Evolutionary conservation across 1,140 invertebrate genomes (phyloP), one percentile per base, ranked within the genome.

Genomic region (Bombus impatiens): DNA sequence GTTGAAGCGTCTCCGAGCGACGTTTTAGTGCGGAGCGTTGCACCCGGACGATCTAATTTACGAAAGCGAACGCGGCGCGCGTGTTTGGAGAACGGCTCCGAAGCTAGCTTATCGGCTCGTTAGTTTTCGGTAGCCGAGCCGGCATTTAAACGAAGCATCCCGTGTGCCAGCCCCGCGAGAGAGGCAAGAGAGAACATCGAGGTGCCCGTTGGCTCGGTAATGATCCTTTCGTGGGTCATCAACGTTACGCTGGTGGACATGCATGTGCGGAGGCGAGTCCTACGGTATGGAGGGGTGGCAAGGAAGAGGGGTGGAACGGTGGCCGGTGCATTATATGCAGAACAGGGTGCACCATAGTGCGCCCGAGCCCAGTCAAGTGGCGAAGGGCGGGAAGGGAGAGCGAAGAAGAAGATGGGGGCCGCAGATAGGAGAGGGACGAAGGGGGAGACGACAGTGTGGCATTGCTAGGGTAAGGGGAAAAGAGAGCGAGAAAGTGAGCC

Each of bases 281-380:
- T 53, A 74, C 59, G 25, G 70, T n/a, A 13, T 4, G 37, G 62
- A 44, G 42, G 47, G 75, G 44, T 57, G 78, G 53, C 84, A 78
- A 67, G 78, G 72, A 53, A 83, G 79, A 81, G 85, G 86, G 74
- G 72, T 65, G 68, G 85, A 86, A 84, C 92, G 90, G 92, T 92
- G 90, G 92, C 89, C 90, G 90, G 88, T 92, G 93, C 94, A 95
- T 95, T 95, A 95, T 95, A 95, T 95, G 94, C 94, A 95, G 94
- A 95, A 91, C 91, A 95, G 94, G 92, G 92, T 93, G 92, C 93
- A 94, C 93, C 92, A 91, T 93, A 92, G 89, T 92, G 92, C 89
- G 89, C 92, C 84, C 83, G 87, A 86, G 88, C 89, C 81, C 67
- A 86, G 84, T 68, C 57, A 85, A 72, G 76, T 86, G 80, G 74